Conservation (phyloP, 2,113 vertebrate species). For the Leuciscus idus region DNA sequence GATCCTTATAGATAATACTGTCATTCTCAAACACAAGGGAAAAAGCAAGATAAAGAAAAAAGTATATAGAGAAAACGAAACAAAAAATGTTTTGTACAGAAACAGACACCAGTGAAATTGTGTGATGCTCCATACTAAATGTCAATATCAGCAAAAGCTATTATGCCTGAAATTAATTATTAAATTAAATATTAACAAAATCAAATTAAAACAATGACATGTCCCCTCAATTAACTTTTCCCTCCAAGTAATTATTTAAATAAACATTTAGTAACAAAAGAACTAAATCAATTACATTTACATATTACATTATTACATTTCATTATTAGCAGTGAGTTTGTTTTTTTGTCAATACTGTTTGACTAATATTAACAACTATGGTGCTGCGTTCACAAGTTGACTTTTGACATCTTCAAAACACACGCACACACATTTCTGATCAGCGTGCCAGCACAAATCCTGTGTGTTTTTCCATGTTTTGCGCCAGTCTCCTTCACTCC, state of each 20-base stretch:
- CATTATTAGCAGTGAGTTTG: background rate
- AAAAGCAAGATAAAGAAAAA: background rate
- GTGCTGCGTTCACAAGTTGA: background rate
- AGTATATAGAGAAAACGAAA: background rate
- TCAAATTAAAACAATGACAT: background rate
- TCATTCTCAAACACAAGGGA: background rate
- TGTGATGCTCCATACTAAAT: background rate
- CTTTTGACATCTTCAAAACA: background rate
- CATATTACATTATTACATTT: background rate
- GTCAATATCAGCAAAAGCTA: background rate
- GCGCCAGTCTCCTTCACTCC: background rate
- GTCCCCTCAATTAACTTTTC: background rate
- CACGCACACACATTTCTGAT: background rate
- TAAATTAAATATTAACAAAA: background rate
- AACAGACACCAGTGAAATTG: background rate
- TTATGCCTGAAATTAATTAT: background rate
- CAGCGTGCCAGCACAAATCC: background rate
- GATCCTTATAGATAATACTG: conserved; percentile 17
- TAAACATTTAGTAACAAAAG: background rate
- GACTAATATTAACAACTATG: background rate
- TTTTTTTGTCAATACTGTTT: background rate
- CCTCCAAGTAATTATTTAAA: background rate
- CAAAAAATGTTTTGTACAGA: background rate
- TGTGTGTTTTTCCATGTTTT: background rate
- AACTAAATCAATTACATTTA: background rate